Conservation (phyloP, 2,888 invertebrate genomes). For the Branchipolynoe longqiensis region DNA sequence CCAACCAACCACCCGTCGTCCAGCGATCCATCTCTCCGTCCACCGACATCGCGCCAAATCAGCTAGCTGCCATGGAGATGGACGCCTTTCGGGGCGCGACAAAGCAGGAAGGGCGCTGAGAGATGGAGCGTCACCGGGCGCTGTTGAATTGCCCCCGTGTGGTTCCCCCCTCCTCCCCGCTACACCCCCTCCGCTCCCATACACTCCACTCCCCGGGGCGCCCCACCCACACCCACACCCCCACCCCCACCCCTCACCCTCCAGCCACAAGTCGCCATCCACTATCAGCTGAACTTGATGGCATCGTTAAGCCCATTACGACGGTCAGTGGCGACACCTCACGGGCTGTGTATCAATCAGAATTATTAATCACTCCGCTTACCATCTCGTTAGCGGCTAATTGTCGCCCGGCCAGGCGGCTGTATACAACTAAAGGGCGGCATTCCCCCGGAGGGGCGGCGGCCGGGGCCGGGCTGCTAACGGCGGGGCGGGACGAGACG, state of each 20-base stretch:
- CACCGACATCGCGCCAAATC: no score
- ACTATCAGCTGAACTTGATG: neutral
- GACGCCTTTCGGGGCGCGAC: no score
- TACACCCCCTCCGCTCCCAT: no score
- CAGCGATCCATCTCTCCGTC: no score
- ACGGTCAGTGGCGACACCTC: neutral
- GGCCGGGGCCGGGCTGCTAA: neutral
- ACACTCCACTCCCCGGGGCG: neutral
- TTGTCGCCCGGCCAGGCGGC: neutral
- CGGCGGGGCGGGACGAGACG: neutral
- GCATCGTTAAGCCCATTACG: constrained; percentile 9
- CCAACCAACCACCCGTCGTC: no score
- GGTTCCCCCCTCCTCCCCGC: no score
- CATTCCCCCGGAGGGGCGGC: neutral
- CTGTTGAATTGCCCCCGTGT: no score
- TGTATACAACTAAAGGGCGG: constrained; percentile 23
- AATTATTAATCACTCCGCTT: constrained; percentile 31
- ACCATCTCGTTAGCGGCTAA: constrained; percentile 30
- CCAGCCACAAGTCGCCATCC: no score
- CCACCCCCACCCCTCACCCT: no score
- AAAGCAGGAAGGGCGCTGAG: no score
- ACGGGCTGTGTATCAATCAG: constrained; percentile 13
- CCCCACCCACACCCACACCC: neutral
- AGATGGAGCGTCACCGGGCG: no score
- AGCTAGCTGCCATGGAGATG: no score